Evolutionary conservation across 2,888 invertebrate genomes (phyloP).

Genomic region (Margaritifera margaritifera): DNA sequence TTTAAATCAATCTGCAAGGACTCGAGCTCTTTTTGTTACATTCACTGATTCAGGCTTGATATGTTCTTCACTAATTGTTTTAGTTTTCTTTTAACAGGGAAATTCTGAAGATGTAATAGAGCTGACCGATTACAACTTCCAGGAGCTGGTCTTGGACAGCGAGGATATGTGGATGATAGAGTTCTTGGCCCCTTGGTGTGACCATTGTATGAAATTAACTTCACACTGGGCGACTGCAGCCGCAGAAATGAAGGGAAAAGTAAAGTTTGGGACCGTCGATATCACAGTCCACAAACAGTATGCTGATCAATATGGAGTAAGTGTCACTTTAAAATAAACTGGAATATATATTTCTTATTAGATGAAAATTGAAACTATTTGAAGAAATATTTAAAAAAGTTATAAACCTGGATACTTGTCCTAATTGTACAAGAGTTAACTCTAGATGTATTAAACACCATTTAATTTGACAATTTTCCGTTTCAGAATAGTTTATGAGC

Average conservation of each 20-base stretch:
- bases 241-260: conserved; percentile 92
- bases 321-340: too few relatives aligned
- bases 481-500: too few relatives aligned
- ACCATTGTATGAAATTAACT: conserved; percentile 85
- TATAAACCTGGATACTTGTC: too few relatives aligned
- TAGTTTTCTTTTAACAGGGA: conserved; percentile 4
- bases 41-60: neutral
- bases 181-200: conserved; percentile 92
- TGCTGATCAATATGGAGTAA: conserved; percentile 75
- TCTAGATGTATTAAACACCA: too few relatives aligned
- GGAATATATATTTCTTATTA: neutral
- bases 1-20: too few relatives aligned
- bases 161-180: conserved; percentile 98
- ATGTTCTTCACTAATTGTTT: neutral
- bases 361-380: neutral
- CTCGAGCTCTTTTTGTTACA: too few relatives aligned
- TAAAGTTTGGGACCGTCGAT: conserved; percentile 94
- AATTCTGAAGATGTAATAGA: conserved; percentile 81
- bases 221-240: conserved; percentile 98
- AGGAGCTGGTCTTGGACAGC: conserved; percentile 89
- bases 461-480: too few relatives aligned
- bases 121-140: conserved; percentile 96
- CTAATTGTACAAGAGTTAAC: too few relatives aligned
- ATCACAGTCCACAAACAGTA: conserved; percentile 88
- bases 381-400: too few relatives aligned